These are phyloP conservation scores for Eublepharis macularius DNA, from an alignment of 2,113 vertebrate genomes.

Conservation along the genomic window DNA sequence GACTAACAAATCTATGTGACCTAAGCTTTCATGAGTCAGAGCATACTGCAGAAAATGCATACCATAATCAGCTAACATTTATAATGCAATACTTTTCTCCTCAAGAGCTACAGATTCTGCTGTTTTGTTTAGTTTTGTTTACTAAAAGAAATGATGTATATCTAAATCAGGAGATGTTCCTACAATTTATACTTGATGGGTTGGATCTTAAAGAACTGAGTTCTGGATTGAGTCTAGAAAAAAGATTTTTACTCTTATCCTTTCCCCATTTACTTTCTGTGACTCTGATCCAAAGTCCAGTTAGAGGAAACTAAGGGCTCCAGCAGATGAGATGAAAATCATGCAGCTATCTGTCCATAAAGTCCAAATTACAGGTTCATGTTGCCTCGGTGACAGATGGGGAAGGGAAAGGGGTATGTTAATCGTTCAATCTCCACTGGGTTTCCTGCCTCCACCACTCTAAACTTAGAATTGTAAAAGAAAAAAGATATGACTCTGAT, in stretches of 20 bases:
- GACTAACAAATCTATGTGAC: background rate
- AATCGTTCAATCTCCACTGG: no score
- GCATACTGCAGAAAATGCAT: background rate
- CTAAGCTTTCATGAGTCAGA: background rate
- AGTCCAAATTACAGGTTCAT: no score
- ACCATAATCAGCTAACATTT: no score
- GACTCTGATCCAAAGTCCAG: background rate
- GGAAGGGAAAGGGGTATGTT: no score
- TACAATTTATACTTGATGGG: background rate
- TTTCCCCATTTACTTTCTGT: background rate
- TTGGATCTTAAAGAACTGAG: no score
- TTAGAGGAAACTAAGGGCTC: background rate
- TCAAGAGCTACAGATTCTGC: background rate
- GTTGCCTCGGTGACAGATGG: no score
- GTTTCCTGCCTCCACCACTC: no score
- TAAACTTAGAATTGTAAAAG: no score
- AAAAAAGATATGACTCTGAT: background rate
- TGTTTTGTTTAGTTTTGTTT: background rate
- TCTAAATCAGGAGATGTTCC: background rate
- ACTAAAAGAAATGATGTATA: background rate
- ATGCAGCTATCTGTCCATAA: no score
- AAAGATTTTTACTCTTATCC: no score
- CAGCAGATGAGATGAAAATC: no score
- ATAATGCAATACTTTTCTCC: background rate
- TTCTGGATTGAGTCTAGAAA: no score